Evolutionary conservation across 2,797 vertebrate genomes (phyloP), one percentile per base, ranked within the genome.

Genomic region (Coendou prehensilis): DNA sequence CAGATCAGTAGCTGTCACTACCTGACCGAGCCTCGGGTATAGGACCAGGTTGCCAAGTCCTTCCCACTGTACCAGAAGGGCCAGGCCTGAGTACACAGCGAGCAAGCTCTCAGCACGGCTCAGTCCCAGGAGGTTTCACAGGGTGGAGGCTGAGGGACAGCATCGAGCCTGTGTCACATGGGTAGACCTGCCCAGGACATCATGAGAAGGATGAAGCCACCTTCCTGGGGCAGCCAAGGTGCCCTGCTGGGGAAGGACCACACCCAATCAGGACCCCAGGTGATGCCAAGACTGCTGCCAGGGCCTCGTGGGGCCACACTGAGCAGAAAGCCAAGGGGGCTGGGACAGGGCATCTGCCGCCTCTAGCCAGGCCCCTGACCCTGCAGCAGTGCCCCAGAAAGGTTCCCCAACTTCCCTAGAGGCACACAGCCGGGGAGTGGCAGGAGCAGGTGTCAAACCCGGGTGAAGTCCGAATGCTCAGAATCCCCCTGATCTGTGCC

Each of bases 91-190:
- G 54, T 18, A 4, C 9, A 7, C 17, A 9, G 22, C 6, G 5
- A 47, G 45, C 73, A 47, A 47, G 45, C 73, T 75, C 71, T 26
- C 41, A 75, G 45, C 45, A 45, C 37, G 0, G 71, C 67, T 45
- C 41, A 73, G 71, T 45, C 41, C n/a, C 10, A 23, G 30, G 30
- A 67, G 37, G 20, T 45, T 73, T 45, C 20, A 23, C n/a, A 20
- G 47, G 47, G 50, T 2, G 0, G 3, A 33, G 37, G 13, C n/a
- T 0, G 2, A 33, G 54, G 71, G 63, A 41, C 47, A 22, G 64
- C 67, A 1, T 1, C 2, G 2, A n/a, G 13, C 41, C 82, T 10
- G 0, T 4, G 47, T 30, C 47, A 17, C 4, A 6, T 7, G 8
- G 47, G 0, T 11, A 79, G 75, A 56, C 28, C 37, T 54, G 2